A percentile compares a stretch with the other conserved stretches of the same genome.
Conservation (phyloP, 2,113 vertebrate species). For the Azemiops feae region DNA sequence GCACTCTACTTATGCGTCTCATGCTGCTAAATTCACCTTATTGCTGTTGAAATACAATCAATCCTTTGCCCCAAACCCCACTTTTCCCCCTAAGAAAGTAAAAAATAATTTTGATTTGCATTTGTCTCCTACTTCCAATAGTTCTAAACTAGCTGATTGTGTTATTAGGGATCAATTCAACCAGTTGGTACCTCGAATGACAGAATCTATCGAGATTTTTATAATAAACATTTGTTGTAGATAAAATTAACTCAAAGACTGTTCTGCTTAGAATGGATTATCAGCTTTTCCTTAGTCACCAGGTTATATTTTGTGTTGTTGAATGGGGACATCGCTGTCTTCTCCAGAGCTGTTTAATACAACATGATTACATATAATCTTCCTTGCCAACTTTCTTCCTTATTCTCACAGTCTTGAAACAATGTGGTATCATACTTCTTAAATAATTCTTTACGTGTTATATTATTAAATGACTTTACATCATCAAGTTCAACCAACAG, state of each 20-base stretch:
- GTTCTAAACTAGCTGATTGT: neutral
- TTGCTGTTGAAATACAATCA: neutral
- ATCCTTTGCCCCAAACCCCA: neutral
- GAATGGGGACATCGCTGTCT: neutral
- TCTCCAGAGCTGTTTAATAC: neutral
- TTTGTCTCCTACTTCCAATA: neutral
- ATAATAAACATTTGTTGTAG: constrained; percentile 11
- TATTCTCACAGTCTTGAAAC: neutral
- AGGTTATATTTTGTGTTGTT: constrained; percentile 2
- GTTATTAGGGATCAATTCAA: neutral
- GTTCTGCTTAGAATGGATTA: constrained; percentile 8
- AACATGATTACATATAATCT: neutral
- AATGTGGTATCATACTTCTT: neutral
- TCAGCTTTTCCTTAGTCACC: neutral
- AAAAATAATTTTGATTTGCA: neutral
- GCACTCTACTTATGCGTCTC: neutral
- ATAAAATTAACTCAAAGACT: neutral
- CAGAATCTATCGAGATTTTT: neutral
- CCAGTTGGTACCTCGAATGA: neutral
- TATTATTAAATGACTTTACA: neutral
- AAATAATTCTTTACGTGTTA: neutral
- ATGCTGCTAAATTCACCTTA: neutral
- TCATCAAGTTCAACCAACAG: neutral
- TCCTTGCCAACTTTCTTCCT: neutral
- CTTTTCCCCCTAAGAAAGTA: neutral